phyloP scores from a whole-genome alignment of 2,888 invertebrate species.

The Cantharis lateralis region DNA sequence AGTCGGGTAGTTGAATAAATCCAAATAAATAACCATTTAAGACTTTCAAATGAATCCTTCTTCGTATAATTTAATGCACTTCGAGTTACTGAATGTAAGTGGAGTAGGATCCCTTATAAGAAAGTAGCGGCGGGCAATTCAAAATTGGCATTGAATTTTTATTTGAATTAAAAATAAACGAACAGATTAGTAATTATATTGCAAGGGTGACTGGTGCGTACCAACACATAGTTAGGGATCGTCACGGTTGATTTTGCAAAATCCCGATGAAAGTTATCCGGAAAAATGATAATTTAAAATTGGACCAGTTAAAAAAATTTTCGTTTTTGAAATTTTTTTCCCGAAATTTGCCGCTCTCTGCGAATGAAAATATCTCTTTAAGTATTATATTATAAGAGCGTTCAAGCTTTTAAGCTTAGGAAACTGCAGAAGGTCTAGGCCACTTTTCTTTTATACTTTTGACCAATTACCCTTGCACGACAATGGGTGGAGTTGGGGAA shows the following conservation, averaged over 20 bases:
- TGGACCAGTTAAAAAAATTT: neutral
- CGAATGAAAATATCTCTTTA: constrained; percentile 16
- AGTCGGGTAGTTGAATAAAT: constrained; percentile 16
- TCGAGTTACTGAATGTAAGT: constrained; percentile 23
- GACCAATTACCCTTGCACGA: neutral
- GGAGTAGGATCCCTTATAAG: neutral
- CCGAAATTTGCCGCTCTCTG: constrained; percentile 29
- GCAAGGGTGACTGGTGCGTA: neutral
- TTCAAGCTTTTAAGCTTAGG: constrained; percentile 46
- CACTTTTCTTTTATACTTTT: constrained; percentile 20
- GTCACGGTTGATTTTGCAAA: neutral
- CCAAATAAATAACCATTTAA: constrained; percentile 39
- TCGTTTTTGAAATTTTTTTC: neutral
- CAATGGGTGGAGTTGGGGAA: neutral
- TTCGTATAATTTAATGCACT: constrained; percentile 33
- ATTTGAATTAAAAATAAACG: neutral
- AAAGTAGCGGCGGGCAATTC: constrained; percentile 12
- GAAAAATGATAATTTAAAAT: neutral
- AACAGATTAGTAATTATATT: neutral
- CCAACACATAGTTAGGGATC: neutral
- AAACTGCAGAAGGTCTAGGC: constrained; percentile 36
- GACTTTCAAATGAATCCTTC: constrained; percentile 39
- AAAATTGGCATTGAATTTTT: neutral
- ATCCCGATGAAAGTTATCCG: neutral
- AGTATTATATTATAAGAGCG: constrained; percentile 35